These are phyloP conservation scores for Sminthurinus aureus DNA, from an alignment of 2,888 invertebrate genomes.

Conservation along the genomic window DNA sequence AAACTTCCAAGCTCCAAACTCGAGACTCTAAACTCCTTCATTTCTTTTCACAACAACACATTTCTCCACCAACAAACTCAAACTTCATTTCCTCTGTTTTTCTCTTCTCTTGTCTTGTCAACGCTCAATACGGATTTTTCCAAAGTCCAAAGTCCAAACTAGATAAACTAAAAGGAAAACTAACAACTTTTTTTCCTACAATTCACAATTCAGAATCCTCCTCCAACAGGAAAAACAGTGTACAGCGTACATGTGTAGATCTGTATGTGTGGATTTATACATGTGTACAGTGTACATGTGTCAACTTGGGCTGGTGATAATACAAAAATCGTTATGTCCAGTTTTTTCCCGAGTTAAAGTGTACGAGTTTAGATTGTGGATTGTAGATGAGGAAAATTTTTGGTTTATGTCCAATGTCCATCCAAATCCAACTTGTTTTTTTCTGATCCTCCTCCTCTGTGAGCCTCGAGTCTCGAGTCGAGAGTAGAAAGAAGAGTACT, in stretches of 20 bases:
- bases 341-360: not conserved
- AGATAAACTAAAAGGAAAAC: no score
- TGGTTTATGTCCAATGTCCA: slow-evolving; percentile 17
- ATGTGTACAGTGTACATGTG: not conserved
- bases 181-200: no score
- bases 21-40: not conserved
- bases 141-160: not conserved
- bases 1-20: not conserved
- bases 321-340: not conserved
- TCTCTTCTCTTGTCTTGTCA: not conserved
- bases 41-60: no score
- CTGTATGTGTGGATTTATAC: no score
- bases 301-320: not conserved
- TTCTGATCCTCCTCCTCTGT: not conserved
- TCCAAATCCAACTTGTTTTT: not conserved
- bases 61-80: no score
- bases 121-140: not conserved
- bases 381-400: not conserved
- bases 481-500: no score
- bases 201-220: not conserved
- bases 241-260: no score
- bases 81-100: no score
- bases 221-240: not conserved
- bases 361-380: not conserved
- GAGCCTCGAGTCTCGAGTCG: not conserved